Evolutionary conservation across 2,113 vertebrate species (phyloP).

Genomic region (Thamnaconus septentrionalis): DNA sequence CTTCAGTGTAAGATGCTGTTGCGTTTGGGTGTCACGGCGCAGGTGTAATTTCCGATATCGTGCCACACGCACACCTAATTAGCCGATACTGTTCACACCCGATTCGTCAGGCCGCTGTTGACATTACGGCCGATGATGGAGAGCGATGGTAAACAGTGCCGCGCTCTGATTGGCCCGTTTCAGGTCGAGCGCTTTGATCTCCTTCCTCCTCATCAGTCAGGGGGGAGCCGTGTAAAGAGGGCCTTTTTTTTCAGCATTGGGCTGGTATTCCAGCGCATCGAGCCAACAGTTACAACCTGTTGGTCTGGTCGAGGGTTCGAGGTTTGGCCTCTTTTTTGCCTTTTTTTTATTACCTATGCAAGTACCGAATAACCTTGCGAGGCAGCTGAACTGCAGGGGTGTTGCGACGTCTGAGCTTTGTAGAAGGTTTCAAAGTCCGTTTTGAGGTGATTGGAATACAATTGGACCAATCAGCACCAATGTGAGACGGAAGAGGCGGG

Average conservation of each 20-base stretch:
- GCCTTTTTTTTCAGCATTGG: neutral
- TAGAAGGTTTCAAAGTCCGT: too few relatives aligned
- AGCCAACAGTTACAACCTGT: too few relatives aligned
- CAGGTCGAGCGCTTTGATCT: slow-evolving; percentile 62
- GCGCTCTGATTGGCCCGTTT: slow-evolving; percentile 56
- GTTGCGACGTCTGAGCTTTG: too few relatives aligned
- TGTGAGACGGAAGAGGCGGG: too few relatives aligned
- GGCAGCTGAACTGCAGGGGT: too few relatives aligned
- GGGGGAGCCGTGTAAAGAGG: slow-evolving; percentile 14
- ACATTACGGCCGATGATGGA: slow-evolving; percentile 50
- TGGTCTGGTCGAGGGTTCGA: too few relatives aligned
- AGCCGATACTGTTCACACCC: slow-evolving; percentile 53
- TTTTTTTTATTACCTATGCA: too few relatives aligned
- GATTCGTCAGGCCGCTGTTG: slow-evolving; percentile 59
- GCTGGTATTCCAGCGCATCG: slow-evolving; percentile 1
- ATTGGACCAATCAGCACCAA: too few relatives aligned
- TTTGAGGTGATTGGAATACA: too few relatives aligned
- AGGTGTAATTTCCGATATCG: slow-evolving; percentile 24
- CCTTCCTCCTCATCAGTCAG: slow-evolving; percentile 61
- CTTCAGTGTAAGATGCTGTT: too few relatives aligned
- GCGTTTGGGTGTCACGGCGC: neutral
- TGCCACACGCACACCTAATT: slow-evolving; percentile 60
- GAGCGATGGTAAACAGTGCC: slow-evolving; percentile 52
- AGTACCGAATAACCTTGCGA: too few relatives aligned
- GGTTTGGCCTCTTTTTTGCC: too few relatives aligned